phyloP scores from a whole-genome alignment of 2,888 invertebrate genomes.

The Germaria angustata region DNA sequence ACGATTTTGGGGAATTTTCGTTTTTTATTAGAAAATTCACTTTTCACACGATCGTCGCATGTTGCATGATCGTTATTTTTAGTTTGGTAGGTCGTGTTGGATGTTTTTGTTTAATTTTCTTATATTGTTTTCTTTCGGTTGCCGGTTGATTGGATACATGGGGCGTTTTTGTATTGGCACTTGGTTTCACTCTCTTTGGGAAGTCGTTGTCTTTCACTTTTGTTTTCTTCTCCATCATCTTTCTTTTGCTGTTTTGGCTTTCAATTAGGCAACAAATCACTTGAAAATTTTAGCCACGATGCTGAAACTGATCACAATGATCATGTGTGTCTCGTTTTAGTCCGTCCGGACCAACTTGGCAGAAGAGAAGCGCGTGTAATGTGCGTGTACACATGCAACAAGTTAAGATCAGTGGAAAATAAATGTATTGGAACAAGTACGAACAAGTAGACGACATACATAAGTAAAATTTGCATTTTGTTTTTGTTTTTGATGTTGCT shows the following conservation, averaged over 20 bases:
- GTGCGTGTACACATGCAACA: conserved; percentile 58
- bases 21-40: background rate
- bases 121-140: conserved; percentile 2
- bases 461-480: conserved; percentile 47
- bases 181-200: conserved; percentile 73
- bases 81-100: conserved; percentile 46
- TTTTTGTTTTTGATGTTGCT: conserved; percentile 2
- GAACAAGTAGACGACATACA: conserved; percentile 8
- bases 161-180: conserved; percentile 50
- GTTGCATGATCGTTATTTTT: background rate
- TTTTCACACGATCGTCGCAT: conserved; percentile 16
- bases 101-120: conserved; percentile 5
- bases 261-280: conserved; percentile 64
- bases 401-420: conserved; percentile 42
- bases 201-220: conserved; percentile 67
- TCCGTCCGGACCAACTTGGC: background rate
- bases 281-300: conserved; percentile 14
- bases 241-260: conserved; percentile 42
- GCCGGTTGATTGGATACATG: conserved; percentile 52
- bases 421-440: conserved; percentile 16
- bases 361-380: background rate
- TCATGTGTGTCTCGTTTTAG: background rate
- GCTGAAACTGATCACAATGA: conserved; percentile 3
- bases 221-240: conserved; percentile 63
- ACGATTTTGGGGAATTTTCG: no score